Conservation (phyloP, 2,888 invertebrate species). For the Habroteleia sp. region DNA sequence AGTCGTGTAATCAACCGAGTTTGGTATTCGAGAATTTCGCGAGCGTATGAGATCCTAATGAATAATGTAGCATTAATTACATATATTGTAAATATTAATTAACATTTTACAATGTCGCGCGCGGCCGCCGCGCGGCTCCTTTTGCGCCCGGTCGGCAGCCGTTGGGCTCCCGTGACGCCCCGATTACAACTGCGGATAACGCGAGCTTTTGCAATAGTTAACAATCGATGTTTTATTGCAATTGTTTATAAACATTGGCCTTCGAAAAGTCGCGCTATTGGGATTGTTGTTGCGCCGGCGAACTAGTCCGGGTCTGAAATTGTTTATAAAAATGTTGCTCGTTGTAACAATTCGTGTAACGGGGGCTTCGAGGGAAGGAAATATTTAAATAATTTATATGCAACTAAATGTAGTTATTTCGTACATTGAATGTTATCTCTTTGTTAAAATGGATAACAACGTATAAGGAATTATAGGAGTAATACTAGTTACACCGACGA, state of each 20-base stretch:
- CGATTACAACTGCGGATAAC: slow-evolving; percentile 6
- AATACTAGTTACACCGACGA: slow-evolving; percentile 61
- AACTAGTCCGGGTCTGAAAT: too few relatives aligned
- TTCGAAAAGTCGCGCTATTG: too few relatives aligned
- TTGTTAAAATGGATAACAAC: slow-evolving; percentile 63
- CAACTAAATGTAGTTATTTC: slow-evolving; percentile 54
- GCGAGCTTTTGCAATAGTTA: not conserved
- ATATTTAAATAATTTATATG: slow-evolving; percentile 58
- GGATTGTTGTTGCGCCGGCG: too few relatives aligned
- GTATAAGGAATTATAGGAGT: slow-evolving; percentile 63
- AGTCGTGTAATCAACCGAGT: slow-evolving; percentile 35
- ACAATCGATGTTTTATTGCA: not conserved
- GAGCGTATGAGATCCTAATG: slow-evolving; percentile 62
- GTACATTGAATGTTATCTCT: slow-evolving; percentile 61
- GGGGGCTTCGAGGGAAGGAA: not conserved
- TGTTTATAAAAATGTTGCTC: not conserved
- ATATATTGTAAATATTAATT: slow-evolving; percentile 64
- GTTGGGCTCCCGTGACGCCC: not conserved
- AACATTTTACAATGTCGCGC: slow-evolving; percentile 54
- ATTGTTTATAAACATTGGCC: slow-evolving; percentile 6
- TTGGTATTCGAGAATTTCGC: slow-evolving; percentile 54
- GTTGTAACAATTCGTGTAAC: not conserved
- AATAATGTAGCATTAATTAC: slow-evolving; percentile 65
- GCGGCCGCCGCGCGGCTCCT: not conserved
- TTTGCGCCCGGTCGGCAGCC: not conserved